Evolutionary conservation across 2,797 vertebrate genomes (phyloP), one percentile per base, ranked within the genome.

Genomic region (Silurus lanzhouensis): DNA sequence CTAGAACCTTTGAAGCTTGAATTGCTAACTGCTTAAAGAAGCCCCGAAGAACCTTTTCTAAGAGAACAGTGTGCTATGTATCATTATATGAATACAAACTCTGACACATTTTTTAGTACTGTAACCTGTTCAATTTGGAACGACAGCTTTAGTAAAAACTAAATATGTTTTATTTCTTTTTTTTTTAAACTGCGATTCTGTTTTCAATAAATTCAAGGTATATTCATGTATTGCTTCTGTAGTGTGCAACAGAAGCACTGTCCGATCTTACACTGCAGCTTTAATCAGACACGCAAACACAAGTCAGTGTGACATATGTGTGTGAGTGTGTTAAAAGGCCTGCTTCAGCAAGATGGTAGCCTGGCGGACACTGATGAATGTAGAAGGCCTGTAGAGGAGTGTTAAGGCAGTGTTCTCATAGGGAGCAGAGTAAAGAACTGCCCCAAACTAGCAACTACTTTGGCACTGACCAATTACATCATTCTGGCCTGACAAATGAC

Each of bases 381-480:
- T 6, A 44, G 17, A 77, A 86, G 38, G 63, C 72, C 63, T 68
- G 52, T 27, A 22, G 31, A 82, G 25, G 58, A 74, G 84, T 38
- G 57, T 31, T 63, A 72, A 85, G 3, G 63, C 84, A 2, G 25
- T 72, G 84, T 61, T 74, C 78, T 57, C 12, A 57, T 17, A 31
- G 55, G 44, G 6, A 75, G 68, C 22, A 55, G 66, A 79, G 74
- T 2, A 17, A 1, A 71, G 55, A 83, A 71, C 67, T 44, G 20
- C 27, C 64, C 5, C 25, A 64, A 64, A 75, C 60, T 63, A 85
- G 70, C 77, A 81, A 64, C 60, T 76, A 64, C 71, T 76, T 72
- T 77, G 55, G 85, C 83, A 85, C 52, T 85, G 72, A 83, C 64
- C 81, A 87, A 71, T 85, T 83, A 80, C 83, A 83, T 82, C 81